phyloP scores from a whole-genome alignment of 1,140 invertebrate genomes.

The Apis dorsata region DNA sequence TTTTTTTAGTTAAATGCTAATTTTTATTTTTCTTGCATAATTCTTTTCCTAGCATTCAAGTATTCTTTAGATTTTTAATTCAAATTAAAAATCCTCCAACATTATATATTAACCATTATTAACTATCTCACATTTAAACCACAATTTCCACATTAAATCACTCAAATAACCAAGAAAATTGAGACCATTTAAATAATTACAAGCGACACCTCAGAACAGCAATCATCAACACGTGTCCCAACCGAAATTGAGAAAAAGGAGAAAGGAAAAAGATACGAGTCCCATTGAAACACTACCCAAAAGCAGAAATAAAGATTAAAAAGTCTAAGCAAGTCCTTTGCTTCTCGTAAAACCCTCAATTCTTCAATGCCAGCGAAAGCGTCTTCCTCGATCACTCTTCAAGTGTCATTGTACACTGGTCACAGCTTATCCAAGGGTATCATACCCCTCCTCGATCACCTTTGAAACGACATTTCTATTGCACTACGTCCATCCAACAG shows the following conservation, averaged over 20 bases:
- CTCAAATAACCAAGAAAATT: too few species aligned
- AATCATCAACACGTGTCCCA: background rate
- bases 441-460: conserved; percentile 15
- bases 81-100: too few species aligned
- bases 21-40: too few species aligned
- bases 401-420: conserved; percentile 33
- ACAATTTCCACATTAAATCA: too few species aligned
- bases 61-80: too few species aligned
- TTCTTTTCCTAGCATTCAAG: too few species aligned
- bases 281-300: background rate
- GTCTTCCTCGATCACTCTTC: background rate
- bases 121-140: too few species aligned
- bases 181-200: background rate
- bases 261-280: background rate
- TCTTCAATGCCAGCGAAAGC: conserved; percentile 48
- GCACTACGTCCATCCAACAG: conserved; percentile 37
- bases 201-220: background rate
- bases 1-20: too few species aligned
- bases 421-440: conserved; percentile 18
- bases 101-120: too few species aligned
- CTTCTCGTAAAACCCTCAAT: background rate
- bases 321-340: background rate
- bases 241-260: background rate
- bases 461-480: conserved; percentile 45
- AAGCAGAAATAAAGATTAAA: background rate